Conservation (phyloP, 2,113 vertebrate genomes). For the Hippocampus abdominalis region DNA sequence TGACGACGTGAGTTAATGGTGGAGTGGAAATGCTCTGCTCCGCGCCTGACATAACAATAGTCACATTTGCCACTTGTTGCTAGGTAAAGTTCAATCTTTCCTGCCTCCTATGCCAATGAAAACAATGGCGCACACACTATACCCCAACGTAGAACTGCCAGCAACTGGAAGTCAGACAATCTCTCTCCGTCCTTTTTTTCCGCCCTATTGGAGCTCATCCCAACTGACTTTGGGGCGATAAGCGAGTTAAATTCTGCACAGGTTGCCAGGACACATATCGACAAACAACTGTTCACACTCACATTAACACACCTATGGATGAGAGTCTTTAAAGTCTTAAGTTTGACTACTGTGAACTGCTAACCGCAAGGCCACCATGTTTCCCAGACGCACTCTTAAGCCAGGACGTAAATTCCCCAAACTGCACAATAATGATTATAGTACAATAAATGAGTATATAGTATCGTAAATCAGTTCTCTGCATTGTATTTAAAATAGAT, state of each 20-base stretch:
- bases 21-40: not conserved
- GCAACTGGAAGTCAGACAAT: slow-evolving; percentile 1
- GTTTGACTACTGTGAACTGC: not conserved
- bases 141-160: not conserved
- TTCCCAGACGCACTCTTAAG: no score
- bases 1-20: slow-evolving; percentile 65
- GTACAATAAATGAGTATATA: no score
- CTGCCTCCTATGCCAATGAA: not conserved
- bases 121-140: not conserved
- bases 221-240: no score
- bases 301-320: no score
- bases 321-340: no score
- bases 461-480: no score
- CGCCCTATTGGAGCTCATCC: not conserved
- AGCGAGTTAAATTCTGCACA: no score
- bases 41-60: not conserved
- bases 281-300: no score
- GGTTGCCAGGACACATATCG: no score
- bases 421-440: no score
- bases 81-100: not conserved
- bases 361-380: not conserved
- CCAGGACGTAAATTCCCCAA: no score
- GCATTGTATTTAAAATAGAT: no score
- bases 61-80: not conserved
- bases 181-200: not conserved